These are phyloP conservation scores for Drepanosiphum platanoidis DNA, from an alignment of 2,888 invertebrate species.

Conservation along the genomic window DNA sequence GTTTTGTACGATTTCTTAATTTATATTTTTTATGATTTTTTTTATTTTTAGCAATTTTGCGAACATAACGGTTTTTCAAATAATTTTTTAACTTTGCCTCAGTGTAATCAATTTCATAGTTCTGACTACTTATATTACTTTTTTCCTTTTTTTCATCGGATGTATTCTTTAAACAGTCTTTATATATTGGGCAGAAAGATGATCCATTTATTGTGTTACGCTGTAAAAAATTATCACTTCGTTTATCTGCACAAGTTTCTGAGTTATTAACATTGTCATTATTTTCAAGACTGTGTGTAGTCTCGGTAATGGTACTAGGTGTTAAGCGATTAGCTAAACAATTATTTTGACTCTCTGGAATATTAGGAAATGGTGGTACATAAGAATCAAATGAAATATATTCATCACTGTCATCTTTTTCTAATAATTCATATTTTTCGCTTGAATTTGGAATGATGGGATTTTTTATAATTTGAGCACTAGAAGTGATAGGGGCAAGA, in stretches of 20 bases:
- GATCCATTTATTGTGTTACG: conserved; percentile 1
- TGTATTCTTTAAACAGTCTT: background rate
- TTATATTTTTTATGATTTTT: conserved; percentile 26
- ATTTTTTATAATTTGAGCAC: conserved; percentile 36
- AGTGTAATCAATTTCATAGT: background rate
- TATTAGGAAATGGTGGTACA: background rate
- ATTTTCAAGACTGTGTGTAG: background rate
- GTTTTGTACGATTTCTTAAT: background rate
- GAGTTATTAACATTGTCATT: background rate
- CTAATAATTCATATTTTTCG: background rate
- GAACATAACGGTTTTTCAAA: background rate
- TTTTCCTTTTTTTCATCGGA: conserved; percentile 8
- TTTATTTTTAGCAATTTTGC: conserved; percentile 29
- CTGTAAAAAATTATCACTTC: background rate
- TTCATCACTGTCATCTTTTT: background rate
- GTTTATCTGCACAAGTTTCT: background rate
- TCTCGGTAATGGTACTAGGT: conserved; percentile 1
- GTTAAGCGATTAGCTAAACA: background rate
- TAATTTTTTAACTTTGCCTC: background rate
- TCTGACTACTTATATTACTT: background rate
- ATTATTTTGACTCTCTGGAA: background rate
- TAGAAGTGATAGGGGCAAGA: conserved; percentile 16
- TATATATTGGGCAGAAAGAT: background rate
- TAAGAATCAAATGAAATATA: background rate
- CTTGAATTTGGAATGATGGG: background rate